Percentiles rank a stretch among this genome's conserved stretches.
Conservation (phyloP, 2,113 vertebrate species). For the Oryzias curvinotus region DNA sequence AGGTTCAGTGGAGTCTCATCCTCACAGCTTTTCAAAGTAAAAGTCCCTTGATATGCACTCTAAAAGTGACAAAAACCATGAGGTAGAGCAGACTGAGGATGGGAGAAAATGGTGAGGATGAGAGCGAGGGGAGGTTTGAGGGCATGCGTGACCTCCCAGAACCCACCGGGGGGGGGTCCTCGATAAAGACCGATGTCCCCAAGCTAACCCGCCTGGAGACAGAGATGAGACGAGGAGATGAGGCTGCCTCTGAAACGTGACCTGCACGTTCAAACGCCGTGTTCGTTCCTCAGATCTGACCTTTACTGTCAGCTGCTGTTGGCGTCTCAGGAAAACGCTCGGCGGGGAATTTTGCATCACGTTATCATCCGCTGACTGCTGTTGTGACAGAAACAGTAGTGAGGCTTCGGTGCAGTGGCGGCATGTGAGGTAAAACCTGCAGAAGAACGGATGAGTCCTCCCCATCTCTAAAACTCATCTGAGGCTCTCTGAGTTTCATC, state of each 20-base stretch:
- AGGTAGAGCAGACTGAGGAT: neutral
- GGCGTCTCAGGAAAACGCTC: neutral
- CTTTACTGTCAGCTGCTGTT: constrained; percentile 12
- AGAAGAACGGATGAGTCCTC: neutral
- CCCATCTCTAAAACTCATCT: neutral
- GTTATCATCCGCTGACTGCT: neutral
- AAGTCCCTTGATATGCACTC: no score
- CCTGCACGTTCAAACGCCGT: neutral
- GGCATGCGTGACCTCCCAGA: constrained; percentile 35
- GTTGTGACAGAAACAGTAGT: neutral
- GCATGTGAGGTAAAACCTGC: neutral
- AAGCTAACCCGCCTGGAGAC: constrained; percentile 20
- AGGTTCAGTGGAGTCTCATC: no score
- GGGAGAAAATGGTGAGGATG: constrained; percentile 3
- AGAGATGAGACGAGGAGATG: constrained; percentile 2
- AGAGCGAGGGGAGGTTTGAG: constrained; percentile 14
- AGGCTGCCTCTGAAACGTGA: neutral
- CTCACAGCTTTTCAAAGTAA: no score
- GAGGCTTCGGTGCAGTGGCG: neutral
- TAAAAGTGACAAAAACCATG: neutral
- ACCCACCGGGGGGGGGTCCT: constrained; percentile 19
- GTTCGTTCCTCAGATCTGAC: constrained; percentile 9
- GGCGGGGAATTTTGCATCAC: neutral
- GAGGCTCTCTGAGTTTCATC: no score
- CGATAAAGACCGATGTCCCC: constrained; percentile 35